phyloP scores from a whole-genome alignment of 2,113 vertebrate genomes.

The Lamprotornis superbus region DNA sequence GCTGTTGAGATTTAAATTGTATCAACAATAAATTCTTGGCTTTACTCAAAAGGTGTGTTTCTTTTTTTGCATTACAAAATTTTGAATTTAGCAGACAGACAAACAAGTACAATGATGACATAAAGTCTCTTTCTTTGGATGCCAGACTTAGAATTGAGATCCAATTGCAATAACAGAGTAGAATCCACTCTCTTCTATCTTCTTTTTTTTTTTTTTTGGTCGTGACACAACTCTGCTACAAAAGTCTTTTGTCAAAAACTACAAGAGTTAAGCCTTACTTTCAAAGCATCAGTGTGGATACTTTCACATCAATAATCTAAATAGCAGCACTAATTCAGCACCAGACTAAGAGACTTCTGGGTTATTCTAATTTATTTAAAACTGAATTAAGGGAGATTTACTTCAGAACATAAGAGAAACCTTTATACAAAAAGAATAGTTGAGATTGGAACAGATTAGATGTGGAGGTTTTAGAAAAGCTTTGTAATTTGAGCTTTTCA shows the following conservation, averaged over 20 bases:
- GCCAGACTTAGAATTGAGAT: neutral
- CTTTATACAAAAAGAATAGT: neutral
- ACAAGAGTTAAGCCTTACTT: neutral
- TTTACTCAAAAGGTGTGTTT: neutral
- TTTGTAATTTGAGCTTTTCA: neutral
- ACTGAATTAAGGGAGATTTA: constrained; percentile 5
- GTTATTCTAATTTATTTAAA: neutral
- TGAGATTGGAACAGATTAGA: neutral
- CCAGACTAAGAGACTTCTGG: neutral
- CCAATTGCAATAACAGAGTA: neutral
- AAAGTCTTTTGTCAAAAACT: neutral
- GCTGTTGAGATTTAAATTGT: neutral
- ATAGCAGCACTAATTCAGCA: constrained; percentile 4
- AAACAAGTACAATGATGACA: neutral
- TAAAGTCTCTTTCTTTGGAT: neutral
- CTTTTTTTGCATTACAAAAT: neutral
- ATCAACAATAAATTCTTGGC: neutral
- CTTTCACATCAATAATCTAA: neutral
- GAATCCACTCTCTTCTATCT: neutral
- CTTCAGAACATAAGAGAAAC: neutral
- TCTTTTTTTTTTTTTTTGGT: neutral
- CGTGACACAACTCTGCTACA: neutral
- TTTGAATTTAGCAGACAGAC: neutral
- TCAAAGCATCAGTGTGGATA: neutral
- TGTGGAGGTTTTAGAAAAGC: neutral